These are phyloP conservation scores for Thyatira batis DNA, from an alignment of 2,888 invertebrate species.

Conservation along the genomic window DNA sequence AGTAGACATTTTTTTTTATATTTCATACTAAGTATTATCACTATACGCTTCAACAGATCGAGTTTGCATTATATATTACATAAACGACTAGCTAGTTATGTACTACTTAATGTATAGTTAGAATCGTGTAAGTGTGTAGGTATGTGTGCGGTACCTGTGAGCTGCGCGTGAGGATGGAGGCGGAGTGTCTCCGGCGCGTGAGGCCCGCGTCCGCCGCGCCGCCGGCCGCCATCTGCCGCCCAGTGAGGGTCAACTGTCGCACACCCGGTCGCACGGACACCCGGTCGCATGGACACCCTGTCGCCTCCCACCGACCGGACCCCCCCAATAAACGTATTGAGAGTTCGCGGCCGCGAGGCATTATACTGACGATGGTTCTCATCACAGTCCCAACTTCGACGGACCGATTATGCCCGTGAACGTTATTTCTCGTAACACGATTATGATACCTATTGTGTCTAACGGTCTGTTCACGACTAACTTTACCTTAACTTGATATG, in stretches of 20 bases:
- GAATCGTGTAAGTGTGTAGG: conserved; percentile 9
- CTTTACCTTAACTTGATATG: background rate
- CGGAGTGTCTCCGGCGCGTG: conserved; percentile 89
- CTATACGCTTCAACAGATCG: too few species aligned
- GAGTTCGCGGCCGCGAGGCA: conserved; percentile 55
- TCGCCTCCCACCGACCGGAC: conserved; percentile 51
- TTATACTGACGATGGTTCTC: conserved; percentile 33
- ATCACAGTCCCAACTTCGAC: background rate
- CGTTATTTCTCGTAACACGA: background rate
- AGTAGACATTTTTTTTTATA: too few species aligned
- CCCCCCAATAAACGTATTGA: conserved; percentile 53
- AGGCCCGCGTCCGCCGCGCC: conserved; percentile 81
- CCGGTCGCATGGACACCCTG: conserved; percentile 24
- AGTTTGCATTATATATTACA: background rate
- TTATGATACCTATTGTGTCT: background rate
- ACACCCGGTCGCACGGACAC: conserved; percentile 32
- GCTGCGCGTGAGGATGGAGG: conserved; percentile 85
- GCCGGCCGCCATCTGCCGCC: conserved; percentile 68
- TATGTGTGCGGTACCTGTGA: conserved; percentile 77
- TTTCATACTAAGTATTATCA: too few species aligned
- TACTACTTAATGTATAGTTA: conserved; percentile 7
- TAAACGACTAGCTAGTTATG: conserved; percentile 1
- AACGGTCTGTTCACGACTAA: background rate
- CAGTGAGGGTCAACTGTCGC: conserved; percentile 17
- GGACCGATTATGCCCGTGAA: background rate